Percentiles rank a stretch among this genome's conserved stretches.
These are phyloP conservation scores for Plagodis pulveraria DNA, from an alignment of 2,888 invertebrate genomes.

Conservation along the genomic window DNA sequence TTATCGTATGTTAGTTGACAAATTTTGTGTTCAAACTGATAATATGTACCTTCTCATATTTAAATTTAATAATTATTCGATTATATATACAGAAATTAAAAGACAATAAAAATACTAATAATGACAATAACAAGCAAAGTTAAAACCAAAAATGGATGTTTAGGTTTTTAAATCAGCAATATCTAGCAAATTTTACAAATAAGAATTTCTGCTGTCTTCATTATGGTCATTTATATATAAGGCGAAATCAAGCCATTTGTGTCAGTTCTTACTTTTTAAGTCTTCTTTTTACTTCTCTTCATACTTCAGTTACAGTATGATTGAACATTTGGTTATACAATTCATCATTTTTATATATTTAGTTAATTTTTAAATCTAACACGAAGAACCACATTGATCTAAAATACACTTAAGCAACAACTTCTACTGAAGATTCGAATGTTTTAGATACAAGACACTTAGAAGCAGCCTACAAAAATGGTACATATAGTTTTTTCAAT, in stretches of 20 bases:
- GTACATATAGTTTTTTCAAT: not conserved
- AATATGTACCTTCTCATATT: too few species aligned
- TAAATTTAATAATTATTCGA: too few species aligned
- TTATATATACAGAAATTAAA: too few species aligned
- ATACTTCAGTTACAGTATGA: not conserved
- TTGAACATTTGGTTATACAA: not conserved
- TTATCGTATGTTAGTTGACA: too few species aligned
- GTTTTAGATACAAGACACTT: constrained; percentile 15
- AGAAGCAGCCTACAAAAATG: constrained; percentile 12
- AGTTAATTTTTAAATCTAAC: constrained; percentile 13
- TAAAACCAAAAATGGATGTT: too few species aligned
- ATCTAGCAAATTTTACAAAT: too few species aligned
- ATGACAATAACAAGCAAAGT: too few species aligned
- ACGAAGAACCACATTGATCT: constrained; percentile 26
- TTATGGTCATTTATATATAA: not conserved
- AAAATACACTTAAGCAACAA: constrained; percentile 16
- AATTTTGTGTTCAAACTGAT: too few species aligned
- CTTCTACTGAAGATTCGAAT: constrained; percentile 17
- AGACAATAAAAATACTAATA: too few species aligned
- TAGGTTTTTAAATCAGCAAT: too few species aligned
- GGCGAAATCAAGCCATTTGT: not conserved
- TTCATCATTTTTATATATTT: constrained; percentile 3
- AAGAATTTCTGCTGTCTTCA: not conserved
- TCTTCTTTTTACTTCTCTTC: too few species aligned
- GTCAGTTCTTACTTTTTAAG: not conserved